Conservation (phyloP, 2,888 invertebrate genomes). For the Oscheius sp. region DNA sequence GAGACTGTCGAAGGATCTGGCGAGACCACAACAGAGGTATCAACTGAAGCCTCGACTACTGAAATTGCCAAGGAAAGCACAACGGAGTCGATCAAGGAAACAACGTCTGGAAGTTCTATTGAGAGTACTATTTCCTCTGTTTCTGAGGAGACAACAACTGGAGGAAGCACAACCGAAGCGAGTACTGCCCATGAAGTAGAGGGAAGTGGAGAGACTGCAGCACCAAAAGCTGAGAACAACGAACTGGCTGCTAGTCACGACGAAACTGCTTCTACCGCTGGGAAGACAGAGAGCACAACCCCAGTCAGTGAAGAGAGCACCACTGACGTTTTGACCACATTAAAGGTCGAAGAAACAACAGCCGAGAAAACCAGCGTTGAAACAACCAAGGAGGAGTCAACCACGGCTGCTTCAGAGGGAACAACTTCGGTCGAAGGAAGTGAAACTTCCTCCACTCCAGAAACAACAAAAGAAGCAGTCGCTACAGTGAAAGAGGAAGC, state of each 20-base stretch:
- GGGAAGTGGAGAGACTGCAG: slow-evolving; percentile 2
- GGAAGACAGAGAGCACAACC: background rate
- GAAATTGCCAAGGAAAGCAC: background rate
- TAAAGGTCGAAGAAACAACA: too few relatives aligned
- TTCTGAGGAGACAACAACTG: too few relatives aligned
- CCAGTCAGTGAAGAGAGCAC: background rate
- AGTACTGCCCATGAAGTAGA: background rate
- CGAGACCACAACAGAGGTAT: slow-evolving; percentile 2
- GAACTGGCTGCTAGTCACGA: background rate
- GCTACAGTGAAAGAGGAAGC: slow-evolving; percentile 21
- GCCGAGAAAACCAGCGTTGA: background rate
- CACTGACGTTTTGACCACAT: background rate
- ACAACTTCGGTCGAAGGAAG: background rate
- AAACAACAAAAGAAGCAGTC: background rate
- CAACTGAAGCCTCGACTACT: slow-evolving; percentile 12
- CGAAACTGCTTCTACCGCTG: background rate
- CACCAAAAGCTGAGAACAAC: background rate
- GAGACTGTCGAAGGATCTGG: slow-evolving; percentile 2
- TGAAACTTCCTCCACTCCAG: too few relatives aligned
- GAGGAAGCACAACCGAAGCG: slow-evolving; percentile 18
- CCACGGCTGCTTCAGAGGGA: background rate
- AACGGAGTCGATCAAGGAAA: too few relatives aligned
- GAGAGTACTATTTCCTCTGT: too few relatives aligned
- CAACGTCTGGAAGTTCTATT: too few relatives aligned
- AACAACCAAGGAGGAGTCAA: background rate